Base-by-base conservation (phyloP, 2,888 invertebrate species). In the Lasioglossum figueresi region DNA sequence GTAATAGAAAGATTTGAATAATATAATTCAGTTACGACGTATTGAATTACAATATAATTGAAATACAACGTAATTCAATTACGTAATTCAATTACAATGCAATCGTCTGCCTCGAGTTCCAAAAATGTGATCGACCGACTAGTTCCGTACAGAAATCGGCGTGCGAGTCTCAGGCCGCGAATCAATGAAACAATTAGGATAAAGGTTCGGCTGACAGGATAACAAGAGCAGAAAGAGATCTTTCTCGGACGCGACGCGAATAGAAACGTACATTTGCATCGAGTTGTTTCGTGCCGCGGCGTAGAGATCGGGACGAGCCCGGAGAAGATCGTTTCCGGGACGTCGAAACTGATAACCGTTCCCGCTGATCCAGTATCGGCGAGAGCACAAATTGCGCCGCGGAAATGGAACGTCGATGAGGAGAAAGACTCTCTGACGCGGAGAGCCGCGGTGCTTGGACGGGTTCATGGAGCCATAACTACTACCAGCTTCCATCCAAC, bases 401-500 rank as follows among this genome's bases (percentile, higher is more conserved):
- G n/a, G 59, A 82, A 71, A 43, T 48, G 80, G 82, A 43, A 75
- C 66, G 68, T 68, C 56, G 52, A 59, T 27, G 74, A 77, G 37
- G 34, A 37, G 76, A 45, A 56, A 76, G 76, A 71, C 59, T 68
- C 43, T 43, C 40, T 37, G 77, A 66, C 83, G 37, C 63, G 77
- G 12, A 45, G 23, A n/a, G 56, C n/a, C 56, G 56, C 56, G 63
- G 31, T 63, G 63, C 63, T 63, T 31, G 63, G 63, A 63, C 37
- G 34, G 71, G 27, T 72, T 66, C 37, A 10, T 23, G 37, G 66
- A 66, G 72, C 48, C 56, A 52, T 78, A 87, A 81, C 87, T 71
- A 81, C 83, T 68, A 52, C 66, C 68, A 79, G 77, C 81, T 88
- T 78, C 80, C 76, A 63, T 63, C 68, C 59, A 72, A 80, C 80